A percentile compares a stretch with the other conserved stretches of the same genome.
These are phyloP conservation scores for Lateolabrax maculatus DNA, from an alignment of 2,797 vertebrate genomes.

Conservation along the genomic window DNA sequence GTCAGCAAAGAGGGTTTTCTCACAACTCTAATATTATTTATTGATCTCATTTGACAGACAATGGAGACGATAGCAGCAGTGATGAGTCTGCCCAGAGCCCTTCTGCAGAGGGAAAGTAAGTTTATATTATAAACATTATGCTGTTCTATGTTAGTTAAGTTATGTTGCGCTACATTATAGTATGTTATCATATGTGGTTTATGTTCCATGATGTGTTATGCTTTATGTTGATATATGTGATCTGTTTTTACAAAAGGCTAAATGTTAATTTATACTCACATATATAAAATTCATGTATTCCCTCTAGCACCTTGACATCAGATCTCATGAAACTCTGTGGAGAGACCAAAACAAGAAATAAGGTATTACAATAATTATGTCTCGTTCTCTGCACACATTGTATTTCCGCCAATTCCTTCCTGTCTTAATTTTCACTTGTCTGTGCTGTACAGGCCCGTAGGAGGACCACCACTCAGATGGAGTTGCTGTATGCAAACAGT, in stretches of 20 bases:
- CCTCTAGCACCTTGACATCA: constrained; percentile 88
- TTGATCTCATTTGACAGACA: constrained; percentile 86
- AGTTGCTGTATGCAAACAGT: constrained; percentile 94
- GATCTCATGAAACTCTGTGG: constrained; percentile 97
- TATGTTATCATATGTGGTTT: not conserved
- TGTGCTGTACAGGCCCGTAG: constrained; percentile 89
- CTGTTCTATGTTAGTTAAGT: not conserved
- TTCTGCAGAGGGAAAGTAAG: constrained; percentile 93
- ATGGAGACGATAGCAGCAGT: constrained; percentile 94
- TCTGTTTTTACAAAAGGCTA: not conserved
- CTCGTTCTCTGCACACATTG: not conserved
- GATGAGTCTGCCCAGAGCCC: constrained; percentile 96
- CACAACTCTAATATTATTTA: constrained; percentile 18
- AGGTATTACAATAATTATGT: constrained; percentile 81
- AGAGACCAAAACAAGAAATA: constrained; percentile 93
- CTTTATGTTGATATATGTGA: not conserved
- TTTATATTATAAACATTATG: not conserved
- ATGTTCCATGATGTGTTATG: too few relatives aligned
- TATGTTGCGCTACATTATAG: not conserved
- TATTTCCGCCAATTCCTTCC: rapidly evolving
- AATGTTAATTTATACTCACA: not conserved
- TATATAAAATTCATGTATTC: constrained; percentile 37
- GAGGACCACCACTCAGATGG: constrained; percentile 97
- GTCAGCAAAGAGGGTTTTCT: not conserved
- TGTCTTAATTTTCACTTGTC: not conserved